Evolutionary conservation across 53 echinoderm and acorn worm genomes (phyloP).

Genomic region (Echinarachnius parma): DNA sequence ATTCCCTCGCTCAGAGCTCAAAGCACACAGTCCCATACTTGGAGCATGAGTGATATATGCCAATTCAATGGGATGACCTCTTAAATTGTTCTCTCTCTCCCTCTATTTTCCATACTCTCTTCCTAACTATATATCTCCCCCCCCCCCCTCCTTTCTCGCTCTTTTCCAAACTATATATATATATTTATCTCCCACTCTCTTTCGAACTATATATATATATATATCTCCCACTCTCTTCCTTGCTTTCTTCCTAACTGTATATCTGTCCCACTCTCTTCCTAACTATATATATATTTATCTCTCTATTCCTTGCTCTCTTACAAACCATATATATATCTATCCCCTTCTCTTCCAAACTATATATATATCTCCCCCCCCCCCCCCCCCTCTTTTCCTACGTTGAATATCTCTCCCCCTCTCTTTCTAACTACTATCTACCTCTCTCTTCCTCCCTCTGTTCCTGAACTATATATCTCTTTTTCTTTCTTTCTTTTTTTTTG

Average conservation of each 20-base stretch:
- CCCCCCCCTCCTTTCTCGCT: neutral
- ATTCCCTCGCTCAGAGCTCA: neutral
- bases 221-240: neutral
- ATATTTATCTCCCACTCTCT: neutral
- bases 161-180: neutral
- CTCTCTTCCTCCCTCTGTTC: neutral
- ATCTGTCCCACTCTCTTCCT: neutral
- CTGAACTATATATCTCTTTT: neutral
- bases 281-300: neutral
- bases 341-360: neutral
- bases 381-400: neutral
- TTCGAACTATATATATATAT: neutral
- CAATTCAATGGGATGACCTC: neutral
- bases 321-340: neutral
- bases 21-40: slow-evolving; percentile 17
- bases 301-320: neutral
- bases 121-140: neutral
- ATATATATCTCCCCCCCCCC: neutral
- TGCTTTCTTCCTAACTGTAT: neutral
- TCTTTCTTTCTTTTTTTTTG: neutral
- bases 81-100: neutral
- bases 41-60: slow-evolving; percentile 8
- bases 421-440: neutral
- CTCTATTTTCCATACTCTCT: neutral
- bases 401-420: neutral